Conservation (phyloP, 64 coral and sea anemone genomes). For the Stichodactyla helianthus region DNA sequence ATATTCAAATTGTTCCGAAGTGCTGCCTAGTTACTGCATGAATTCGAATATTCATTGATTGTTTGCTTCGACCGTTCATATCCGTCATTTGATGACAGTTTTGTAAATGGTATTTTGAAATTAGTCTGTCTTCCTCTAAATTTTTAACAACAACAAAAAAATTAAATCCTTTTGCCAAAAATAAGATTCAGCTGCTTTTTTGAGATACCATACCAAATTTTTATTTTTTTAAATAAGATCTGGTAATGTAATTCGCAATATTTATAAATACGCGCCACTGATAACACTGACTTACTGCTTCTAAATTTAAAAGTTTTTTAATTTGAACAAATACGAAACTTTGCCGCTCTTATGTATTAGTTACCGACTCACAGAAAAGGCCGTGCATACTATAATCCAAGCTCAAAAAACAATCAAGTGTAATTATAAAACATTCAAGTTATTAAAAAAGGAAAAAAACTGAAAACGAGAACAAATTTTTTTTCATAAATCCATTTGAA, state of each 20-base stretch:
- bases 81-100: background rate
- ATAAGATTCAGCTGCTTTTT: background rate
- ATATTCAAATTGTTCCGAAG: background rate
- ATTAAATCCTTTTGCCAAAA: background rate
- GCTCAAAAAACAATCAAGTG: background rate
- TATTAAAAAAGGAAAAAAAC: background rate
- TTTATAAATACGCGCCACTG: background rate
- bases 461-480: background rate
- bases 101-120: background rate
- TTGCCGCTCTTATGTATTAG: background rate
- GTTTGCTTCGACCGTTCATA: background rate
- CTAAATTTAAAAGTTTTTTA: background rate
- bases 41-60: conserved; percentile 1
- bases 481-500: background rate
- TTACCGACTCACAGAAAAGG: background rate
- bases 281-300: no score
- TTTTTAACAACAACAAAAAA: background rate
- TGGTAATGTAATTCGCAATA: background rate
- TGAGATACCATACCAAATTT: background rate
- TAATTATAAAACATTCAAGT: background rate
- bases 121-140: background rate
- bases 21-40: background rate
- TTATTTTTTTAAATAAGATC: background rate
- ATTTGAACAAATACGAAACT: background rate
- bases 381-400: background rate